phyloP scores from a whole-genome alignment of 2,888 invertebrate genomes.

The Heteropelma amictum region DNA sequence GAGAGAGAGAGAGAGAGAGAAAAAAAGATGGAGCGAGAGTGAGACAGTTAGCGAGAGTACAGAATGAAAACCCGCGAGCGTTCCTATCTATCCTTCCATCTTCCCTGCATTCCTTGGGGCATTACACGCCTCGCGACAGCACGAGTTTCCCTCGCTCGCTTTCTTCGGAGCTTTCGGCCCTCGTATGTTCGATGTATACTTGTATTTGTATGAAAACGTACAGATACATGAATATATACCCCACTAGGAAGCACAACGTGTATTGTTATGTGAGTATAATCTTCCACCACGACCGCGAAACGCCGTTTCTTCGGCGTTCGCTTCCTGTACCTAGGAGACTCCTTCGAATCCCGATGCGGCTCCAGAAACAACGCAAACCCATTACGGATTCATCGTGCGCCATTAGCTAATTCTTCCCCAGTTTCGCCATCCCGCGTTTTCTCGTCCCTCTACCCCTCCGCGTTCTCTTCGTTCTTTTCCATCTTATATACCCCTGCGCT shows the following conservation, averaged over 20 bases:
- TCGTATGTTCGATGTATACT: slow-evolving; percentile 1
- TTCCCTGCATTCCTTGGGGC: slow-evolving; percentile 77
- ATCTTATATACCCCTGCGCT: slow-evolving; percentile 8
- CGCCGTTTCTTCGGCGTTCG: slow-evolving; percentile 36
- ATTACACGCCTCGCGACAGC: slow-evolving; percentile 72
- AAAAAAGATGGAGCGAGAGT: slow-evolving; percentile 35
- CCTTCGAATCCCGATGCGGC: slow-evolving; percentile 72
- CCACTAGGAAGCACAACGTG: no score
- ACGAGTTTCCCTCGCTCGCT: slow-evolving; percentile 49
- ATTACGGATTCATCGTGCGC: slow-evolving; percentile 77
- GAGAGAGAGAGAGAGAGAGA: slow-evolving; percentile 22
- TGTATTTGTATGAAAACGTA: no score
- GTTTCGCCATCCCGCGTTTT: slow-evolving; percentile 60
- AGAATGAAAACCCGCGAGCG: slow-evolving; percentile 59
- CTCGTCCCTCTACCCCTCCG: slow-evolving; percentile 15
- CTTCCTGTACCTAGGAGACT: slow-evolving; percentile 57
- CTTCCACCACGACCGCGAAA: slow-evolving; percentile 28
- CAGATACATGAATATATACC: no score
- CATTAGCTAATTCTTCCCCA: slow-evolving; percentile 77
- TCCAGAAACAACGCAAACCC: slow-evolving; percentile 75
- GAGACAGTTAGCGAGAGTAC: slow-evolving; percentile 29
- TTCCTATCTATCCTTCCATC: slow-evolving; percentile 76
- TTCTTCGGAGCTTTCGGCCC: slow-evolving; percentile 49
- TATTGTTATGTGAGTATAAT: slow-evolving; percentile 21
- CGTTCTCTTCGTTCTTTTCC: slow-evolving; percentile 8